Evolutionary conservation across 2,888 invertebrate species (phyloP).

Genomic region (Eudasyphora cyanicolor): DNA sequence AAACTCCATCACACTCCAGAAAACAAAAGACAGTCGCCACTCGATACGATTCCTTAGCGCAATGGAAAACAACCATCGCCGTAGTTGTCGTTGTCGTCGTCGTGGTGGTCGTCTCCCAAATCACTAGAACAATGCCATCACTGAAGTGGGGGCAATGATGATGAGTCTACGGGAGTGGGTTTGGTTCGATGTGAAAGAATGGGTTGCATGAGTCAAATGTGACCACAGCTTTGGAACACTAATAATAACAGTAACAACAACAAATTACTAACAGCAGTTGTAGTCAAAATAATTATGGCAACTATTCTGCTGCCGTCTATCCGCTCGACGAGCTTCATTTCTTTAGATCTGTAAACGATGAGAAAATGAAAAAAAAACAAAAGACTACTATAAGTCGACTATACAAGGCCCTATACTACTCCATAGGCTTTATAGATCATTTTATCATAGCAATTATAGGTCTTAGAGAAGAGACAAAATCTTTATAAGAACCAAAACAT

Average conservation of each 20-base stretch:
- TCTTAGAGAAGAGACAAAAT: not conserved
- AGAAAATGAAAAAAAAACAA: not conserved
- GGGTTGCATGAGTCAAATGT: constrained; percentile 26
- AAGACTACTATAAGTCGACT: not conserved
- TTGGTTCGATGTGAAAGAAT: not conserved
- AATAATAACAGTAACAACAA: constrained; percentile 63
- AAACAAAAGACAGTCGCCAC: constrained; percentile 65
- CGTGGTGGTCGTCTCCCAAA: constrained; percentile 4
- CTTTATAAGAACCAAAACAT: too few relatives aligned
- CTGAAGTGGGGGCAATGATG: not conserved
- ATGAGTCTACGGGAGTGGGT: not conserved
- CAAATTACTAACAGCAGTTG: constrained; percentile 61
- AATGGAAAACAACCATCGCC: constrained; percentile 41
- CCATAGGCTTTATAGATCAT: too few relatives aligned
- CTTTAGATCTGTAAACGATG: not conserved
- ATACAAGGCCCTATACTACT: too few relatives aligned
- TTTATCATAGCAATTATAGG: too few relatives aligned
- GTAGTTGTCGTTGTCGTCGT: not conserved
- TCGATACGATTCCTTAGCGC: constrained; percentile 44
- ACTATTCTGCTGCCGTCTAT: constrained; percentile 58
- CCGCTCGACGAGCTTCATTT: not conserved
- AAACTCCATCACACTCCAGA: constrained; percentile 45
- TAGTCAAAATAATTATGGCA: constrained; percentile 68
- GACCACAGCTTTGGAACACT: constrained; percentile 56
- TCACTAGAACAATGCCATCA: constrained; percentile 51